Conservation (phyloP, 2,113 vertebrate species). For the Rhinopithecus roxellana region DNA sequence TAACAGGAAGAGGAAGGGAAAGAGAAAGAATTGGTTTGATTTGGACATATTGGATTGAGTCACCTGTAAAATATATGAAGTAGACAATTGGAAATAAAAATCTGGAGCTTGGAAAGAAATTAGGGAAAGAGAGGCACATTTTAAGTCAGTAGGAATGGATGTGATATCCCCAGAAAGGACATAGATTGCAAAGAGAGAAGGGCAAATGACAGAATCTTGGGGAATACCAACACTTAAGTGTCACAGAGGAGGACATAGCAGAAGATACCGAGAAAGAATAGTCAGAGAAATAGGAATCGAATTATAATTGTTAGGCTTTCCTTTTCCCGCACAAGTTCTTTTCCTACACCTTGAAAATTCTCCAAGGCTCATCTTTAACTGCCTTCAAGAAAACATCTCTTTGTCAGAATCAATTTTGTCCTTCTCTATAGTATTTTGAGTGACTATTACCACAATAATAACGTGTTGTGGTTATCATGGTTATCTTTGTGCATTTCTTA, state of each 20-base stretch:
- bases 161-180: neutral
- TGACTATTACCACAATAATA: neutral
- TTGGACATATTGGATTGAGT: neutral
- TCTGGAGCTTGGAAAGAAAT: neutral
- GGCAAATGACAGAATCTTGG: neutral
- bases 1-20: neutral
- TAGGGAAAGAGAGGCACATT: neutral
- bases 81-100: neutral
- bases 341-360: neutral
- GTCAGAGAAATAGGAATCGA: neutral
- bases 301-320: neutral
- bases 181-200: neutral
- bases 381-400: neutral
- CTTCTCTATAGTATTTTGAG: neutral
- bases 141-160: neutral
- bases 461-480: neutral
- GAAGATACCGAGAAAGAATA: neutral
- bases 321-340: neutral
- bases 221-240: neutral
- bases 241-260: neutral
- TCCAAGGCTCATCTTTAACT: neutral
- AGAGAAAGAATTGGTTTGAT: neutral
- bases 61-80: neutral
- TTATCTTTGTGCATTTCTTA: constrained; percentile 2
- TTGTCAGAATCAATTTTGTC: neutral